Conservation (phyloP, 2,797 vertebrate species). For the Carcharodon carcharias region DNA sequence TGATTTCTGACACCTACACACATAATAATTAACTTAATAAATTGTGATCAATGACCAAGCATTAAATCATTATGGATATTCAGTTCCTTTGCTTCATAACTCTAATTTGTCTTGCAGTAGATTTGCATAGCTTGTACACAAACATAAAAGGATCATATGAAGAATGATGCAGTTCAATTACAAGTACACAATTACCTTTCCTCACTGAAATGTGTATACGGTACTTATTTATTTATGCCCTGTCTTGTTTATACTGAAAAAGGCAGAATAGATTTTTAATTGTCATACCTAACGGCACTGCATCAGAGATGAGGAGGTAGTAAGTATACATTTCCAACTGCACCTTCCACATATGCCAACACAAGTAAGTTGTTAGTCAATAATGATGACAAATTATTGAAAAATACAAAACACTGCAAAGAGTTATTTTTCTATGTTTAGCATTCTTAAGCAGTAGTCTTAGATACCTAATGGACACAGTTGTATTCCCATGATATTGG, state of each 20-base stretch:
- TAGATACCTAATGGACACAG: background rate
- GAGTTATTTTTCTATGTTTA: conserved; percentile 12
- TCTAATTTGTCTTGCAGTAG: background rate
- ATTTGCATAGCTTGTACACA: background rate
- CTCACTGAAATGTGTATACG: background rate
- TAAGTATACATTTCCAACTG: background rate
- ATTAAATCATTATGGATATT: background rate
- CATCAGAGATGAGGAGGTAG: background rate
- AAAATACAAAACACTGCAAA: background rate
- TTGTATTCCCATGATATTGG: conserved; percentile 7
- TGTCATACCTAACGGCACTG: background rate
- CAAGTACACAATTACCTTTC: background rate
- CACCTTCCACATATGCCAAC: background rate
- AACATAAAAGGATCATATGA: background rate
- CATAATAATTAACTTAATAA: background rate
- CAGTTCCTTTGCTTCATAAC: background rate
- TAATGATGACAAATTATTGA: conserved; percentile 7
- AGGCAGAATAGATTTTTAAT: background rate
- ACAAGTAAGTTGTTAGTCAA: background rate
- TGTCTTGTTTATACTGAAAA: background rate
- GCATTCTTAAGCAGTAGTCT: background rate
- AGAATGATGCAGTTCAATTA: background rate
- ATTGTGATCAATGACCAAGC: background rate
- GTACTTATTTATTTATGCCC: conserved; percentile 8
- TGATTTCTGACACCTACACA: background rate